Percentiles rank a stretch among this genome's conserved stretches.
Conservation (phyloP, 2,797 vertebrate genomes). For the Anguilla pacifica region DNA sequence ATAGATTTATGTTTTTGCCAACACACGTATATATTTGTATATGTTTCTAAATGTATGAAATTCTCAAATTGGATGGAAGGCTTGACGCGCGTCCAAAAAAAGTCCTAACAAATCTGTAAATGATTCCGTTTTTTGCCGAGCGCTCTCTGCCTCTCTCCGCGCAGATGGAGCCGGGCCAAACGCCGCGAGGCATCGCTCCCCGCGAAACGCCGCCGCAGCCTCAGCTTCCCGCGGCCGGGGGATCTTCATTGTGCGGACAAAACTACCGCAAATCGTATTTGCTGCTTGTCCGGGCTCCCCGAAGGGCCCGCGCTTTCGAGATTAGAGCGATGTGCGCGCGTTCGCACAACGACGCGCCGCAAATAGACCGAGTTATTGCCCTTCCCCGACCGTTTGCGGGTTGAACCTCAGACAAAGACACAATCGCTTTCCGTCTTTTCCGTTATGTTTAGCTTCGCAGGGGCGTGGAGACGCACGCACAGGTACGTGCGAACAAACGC, state of each 20-base stretch:
- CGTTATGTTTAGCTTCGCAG: neutral
- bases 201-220: slow-evolving; percentile 51
- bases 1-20: neutral
- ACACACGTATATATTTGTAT: slow-evolving; percentile 8
- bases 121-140: slow-evolving; percentile 52
- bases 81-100: slow-evolving; percentile 65
- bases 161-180: slow-evolving; percentile 70
- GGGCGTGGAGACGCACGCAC: neutral
- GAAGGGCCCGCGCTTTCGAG: slow-evolving; percentile 14
- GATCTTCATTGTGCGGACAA: slow-evolving; percentile 16
- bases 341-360: neutral
- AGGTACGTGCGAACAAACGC: neutral
- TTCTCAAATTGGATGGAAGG: slow-evolving; percentile 52
- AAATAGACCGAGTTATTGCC: neutral
- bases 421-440: neutral
- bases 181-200: slow-evolving; percentile 65
- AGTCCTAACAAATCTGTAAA: slow-evolving; percentile 57
- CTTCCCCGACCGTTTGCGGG: neutral
- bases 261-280: slow-evolving; percentile 26
- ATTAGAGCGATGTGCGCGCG: slow-evolving; percentile 21
- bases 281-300: slow-evolving; percentile 16
- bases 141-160: slow-evolving; percentile 58
- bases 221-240: neutral
- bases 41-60: slow-evolving; percentile 46
- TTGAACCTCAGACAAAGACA: neutral